phyloP scores from a whole-genome alignment of 2,888 invertebrate genomes.

The Dichetophora obliterata region DNA sequence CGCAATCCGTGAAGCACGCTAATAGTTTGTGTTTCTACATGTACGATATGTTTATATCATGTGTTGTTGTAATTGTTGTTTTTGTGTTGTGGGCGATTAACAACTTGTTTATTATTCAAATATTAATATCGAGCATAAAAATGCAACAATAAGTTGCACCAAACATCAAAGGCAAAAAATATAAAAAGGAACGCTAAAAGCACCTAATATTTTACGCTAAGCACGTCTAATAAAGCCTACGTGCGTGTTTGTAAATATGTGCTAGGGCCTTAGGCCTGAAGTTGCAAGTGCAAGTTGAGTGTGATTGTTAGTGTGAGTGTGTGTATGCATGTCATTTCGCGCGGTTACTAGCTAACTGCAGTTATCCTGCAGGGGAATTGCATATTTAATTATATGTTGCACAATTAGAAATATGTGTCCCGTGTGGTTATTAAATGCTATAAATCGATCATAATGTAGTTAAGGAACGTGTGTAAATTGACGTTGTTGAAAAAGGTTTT shows the following conservation, averaged over 20 bases:
- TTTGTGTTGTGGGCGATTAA: constrained; percentile 25
- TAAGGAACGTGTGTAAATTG: background rate
- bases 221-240: background rate
- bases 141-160: background rate
- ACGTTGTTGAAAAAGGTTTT: too few relatives aligned
- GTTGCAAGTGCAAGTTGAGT: background rate
- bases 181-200: background rate
- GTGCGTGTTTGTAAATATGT: background rate
- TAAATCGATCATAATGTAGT: background rate
- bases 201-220: background rate
- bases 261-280: background rate
- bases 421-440: constrained; percentile 13
- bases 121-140: constrained; percentile 15
- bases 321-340: background rate
- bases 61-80: constrained; percentile 23
- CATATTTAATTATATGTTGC: constrained; percentile 26
- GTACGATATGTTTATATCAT: constrained; percentile 5
- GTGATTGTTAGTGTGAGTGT: too few relatives aligned
- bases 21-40: background rate
- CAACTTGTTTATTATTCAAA: constrained; percentile 29
- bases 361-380: background rate
- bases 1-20: constrained; percentile 19
- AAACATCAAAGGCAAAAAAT: background rate
- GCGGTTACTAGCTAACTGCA: background rate
- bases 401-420: constrained; percentile 5